Evolutionary conservation across 2,797 vertebrate genomes (phyloP).

Genomic region (Sebastes matsubarae): DNA sequence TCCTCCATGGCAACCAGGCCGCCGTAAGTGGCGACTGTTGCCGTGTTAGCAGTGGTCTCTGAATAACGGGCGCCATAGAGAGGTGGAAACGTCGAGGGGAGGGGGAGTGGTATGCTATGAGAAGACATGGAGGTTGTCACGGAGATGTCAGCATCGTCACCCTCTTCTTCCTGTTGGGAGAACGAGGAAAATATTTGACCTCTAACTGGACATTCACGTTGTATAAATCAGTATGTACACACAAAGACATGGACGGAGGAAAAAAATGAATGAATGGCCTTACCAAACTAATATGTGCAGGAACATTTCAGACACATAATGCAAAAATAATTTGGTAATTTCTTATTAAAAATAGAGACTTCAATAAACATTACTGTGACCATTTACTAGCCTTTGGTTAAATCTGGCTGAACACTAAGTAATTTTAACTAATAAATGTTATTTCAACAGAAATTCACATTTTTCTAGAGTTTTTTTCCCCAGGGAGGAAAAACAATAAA

Average conservation of each 20-base stretch:
- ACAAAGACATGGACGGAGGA: not conserved
- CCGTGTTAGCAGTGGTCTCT: slow-evolving; percentile 81
- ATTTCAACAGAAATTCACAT: too few species aligned
- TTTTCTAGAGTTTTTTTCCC: too few species aligned
- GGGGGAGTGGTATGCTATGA: slow-evolving; percentile 79
- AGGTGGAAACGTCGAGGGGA: slow-evolving; percentile 84
- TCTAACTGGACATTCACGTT: not conserved
- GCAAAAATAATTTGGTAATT: not conserved
- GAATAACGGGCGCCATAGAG: slow-evolving; percentile 90
- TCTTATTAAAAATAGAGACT: not conserved
- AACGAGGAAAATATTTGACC: not conserved
- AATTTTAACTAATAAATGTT: too few species aligned
- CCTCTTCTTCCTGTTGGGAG: slow-evolving; percentile 90
- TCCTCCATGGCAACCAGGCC: slow-evolving; percentile 87
- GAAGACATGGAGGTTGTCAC: slow-evolving; percentile 80
- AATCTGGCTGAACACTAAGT: too few species aligned
- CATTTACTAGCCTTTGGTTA: not conserved
- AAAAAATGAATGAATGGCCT: not conserved
- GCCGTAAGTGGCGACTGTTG: slow-evolving; percentile 76
- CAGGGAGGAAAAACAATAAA: not conserved
- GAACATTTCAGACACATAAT: not conserved
- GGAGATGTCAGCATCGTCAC: slow-evolving; percentile 89
- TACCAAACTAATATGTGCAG: not conserved
- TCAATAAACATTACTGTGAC: not conserved
- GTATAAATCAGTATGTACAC: not conserved